Percentiles rank a stretch among this genome's conserved stretches.
Evolutionary conservation across 2,888 invertebrate genomes (phyloP).

Genomic region (Dusona sp.): DNA sequence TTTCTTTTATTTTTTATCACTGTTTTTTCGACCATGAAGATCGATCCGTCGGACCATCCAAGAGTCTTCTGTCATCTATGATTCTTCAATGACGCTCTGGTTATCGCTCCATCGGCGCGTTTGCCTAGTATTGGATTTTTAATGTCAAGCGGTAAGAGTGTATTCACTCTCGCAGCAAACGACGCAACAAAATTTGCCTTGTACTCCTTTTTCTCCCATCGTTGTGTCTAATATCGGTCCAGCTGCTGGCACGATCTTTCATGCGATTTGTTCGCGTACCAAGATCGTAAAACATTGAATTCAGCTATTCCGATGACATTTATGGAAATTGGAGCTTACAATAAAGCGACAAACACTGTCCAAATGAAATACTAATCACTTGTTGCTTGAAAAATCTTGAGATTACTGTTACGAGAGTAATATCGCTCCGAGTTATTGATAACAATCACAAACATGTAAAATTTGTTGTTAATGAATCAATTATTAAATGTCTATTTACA

Average conservation of each 20-base stretch:
- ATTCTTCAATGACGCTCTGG: slow-evolving; percentile 26
- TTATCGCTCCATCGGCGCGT: slow-evolving; percentile 1
- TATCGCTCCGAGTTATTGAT: neutral
- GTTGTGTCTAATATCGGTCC: neutral
- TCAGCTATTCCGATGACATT: neutral
- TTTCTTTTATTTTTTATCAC: neutral
- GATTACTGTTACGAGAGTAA: neutral
- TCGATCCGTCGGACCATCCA: slow-evolving; percentile 31
- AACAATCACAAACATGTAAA: neutral
- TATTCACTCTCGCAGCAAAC: slow-evolving; percentile 20
- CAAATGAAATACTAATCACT: neutral
- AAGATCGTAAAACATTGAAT: slow-evolving; percentile 35
- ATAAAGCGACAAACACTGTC: neutral
- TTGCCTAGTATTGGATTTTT: slow-evolving; percentile 36
- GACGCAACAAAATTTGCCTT: neutral
- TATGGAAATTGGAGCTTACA: neutral
- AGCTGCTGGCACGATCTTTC: slow-evolving; percentile 47
- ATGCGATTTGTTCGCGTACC: neutral
- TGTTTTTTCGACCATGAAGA: slow-evolving; percentile 34
- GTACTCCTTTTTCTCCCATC: neutral
- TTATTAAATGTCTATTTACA: too few species aligned
- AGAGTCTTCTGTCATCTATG: slow-evolving; percentile 33
- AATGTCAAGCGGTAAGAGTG: slow-evolving; percentile 44
- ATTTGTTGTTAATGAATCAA: too few species aligned
- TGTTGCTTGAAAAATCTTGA: neutral